Conservation (phyloP, 2,888 invertebrate species). For the Oligia latruncula region DNA sequence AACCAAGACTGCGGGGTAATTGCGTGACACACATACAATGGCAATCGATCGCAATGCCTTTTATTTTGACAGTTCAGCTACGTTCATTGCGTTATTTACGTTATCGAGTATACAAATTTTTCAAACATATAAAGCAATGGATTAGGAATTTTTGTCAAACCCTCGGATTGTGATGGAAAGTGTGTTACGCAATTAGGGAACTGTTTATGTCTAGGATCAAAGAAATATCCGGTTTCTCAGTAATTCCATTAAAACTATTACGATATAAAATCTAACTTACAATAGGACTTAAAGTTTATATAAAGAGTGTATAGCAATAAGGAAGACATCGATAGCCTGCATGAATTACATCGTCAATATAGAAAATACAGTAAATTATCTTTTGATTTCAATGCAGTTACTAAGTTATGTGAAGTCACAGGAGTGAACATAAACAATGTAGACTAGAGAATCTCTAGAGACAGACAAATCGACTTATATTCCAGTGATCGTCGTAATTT, state of each 20-base stretch:
- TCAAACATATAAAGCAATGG: not conserved
- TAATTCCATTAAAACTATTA: slow-evolving; percentile 66
- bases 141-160: not conserved
- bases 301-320: slow-evolving; percentile 89
- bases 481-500: slow-evolving; percentile 6
- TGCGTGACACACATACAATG: not conserved
- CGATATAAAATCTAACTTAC: slow-evolving; percentile 85
- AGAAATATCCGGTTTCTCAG: slow-evolving; percentile 19
- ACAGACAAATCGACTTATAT: slow-evolving; percentile 23
- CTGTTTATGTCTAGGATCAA: slow-evolving; percentile 20
- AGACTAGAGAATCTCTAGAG: slow-evolving; percentile 12
- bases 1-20: slow-evolving; percentile 4
- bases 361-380: slow-evolving; percentile 79
- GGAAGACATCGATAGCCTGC: slow-evolving; percentile 91
- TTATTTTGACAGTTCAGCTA: not conserved
- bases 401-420: slow-evolving; percentile 46
- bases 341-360: slow-evolving; percentile 85
- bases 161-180: not conserved
- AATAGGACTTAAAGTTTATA: slow-evolving; percentile 83
- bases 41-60: too few species aligned
- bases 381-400: slow-evolving; percentile 63
- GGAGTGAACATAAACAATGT: slow-evolving; percentile 52
- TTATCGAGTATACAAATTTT: not conserved
- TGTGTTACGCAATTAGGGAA: not conserved
- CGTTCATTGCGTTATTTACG: not conserved